Conservation (phyloP, 2,113 vertebrate genomes). For the Colinus virginianus region DNA sequence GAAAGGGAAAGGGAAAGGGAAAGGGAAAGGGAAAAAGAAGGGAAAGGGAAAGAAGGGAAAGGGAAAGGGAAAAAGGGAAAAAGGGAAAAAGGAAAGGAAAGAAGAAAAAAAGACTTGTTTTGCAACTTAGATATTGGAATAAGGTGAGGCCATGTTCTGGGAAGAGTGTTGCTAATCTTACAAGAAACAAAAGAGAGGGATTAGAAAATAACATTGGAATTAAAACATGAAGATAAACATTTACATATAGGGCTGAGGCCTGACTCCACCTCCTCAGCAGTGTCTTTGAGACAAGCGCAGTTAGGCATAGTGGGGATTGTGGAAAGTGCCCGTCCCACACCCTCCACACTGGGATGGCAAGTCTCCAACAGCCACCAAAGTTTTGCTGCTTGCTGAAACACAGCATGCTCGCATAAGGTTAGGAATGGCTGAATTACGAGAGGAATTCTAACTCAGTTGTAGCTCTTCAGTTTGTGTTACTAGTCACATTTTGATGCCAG, state of each 20-base stretch:
- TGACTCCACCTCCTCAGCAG: not conserved
- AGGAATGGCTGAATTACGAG: not conserved
- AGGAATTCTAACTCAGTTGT: not conserved
- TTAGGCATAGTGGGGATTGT: not conserved
- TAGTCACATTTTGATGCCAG: not conserved
- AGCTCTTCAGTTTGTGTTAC: not conserved
- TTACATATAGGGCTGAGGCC: conserved; percentile 4
- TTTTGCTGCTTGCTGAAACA: not conserved
- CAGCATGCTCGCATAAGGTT: fast-evolving
- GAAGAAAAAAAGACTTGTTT: not conserved
- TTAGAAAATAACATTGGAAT: not conserved
- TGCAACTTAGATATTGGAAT: not conserved
- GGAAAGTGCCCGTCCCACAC: no score
- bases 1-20: no score
- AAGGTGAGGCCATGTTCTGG: conserved; percentile 7
- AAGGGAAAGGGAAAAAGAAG: no score
- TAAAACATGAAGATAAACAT: conserved; percentile 28
- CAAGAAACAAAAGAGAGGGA: not conserved
- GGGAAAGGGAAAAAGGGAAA: no score
- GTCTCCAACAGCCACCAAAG: fast-evolving
- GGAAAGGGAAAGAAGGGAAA: no score
- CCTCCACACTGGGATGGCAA: not conserved
- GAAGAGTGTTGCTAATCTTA: not conserved
- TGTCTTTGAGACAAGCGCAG: not conserved
- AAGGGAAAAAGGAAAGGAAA: not conserved